These are phyloP conservation scores for Phaethornis superciliosus DNA, from an alignment of 2,113 vertebrate genomes.

Conservation along the genomic window DNA sequence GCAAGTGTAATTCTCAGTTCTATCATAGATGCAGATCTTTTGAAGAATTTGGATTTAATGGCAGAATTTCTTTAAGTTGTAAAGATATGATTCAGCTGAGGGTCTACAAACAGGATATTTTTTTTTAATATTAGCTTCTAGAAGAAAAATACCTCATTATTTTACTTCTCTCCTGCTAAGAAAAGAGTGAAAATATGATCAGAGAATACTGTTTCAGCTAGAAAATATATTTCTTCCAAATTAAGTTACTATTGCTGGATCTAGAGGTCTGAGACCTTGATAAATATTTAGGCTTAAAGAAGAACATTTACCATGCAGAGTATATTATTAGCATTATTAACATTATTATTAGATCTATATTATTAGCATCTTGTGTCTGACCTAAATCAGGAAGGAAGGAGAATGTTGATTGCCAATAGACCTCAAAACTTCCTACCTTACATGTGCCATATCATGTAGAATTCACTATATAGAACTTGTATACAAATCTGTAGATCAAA, in stretches of 20 bases:
- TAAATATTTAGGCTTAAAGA: constrained; percentile 49
- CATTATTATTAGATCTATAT: neutral
- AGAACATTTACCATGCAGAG: constrained; percentile 34
- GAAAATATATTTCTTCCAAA: constrained; percentile 2
- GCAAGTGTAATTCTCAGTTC: neutral
- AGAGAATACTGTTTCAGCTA: neutral
- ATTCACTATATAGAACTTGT: neutral
- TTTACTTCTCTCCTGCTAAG: neutral
- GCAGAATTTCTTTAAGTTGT: neutral
- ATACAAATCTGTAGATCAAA: neutral
- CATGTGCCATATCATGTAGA: neutral
- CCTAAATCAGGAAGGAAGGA: neutral
- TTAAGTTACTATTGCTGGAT: neutral
- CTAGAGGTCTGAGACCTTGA: constrained; percentile 10
- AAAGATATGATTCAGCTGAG: neutral
- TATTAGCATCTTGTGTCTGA: constrained; percentile 52
- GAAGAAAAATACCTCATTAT: neutral
- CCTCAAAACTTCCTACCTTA: neutral
- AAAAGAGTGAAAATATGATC: neutral
- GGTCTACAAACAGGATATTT: neutral
- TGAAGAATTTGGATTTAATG: neutral
- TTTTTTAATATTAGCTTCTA: neutral
- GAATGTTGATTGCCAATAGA: neutral
- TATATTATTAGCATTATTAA: neutral
- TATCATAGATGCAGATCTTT: neutral